A percentile compares a stretch with the other conserved stretches of the same genome.
These are phyloP conservation scores for Bolborhynchus lineola DNA, from an alignment of 2,113 vertebrate genomes.

Conservation along the genomic window DNA sequence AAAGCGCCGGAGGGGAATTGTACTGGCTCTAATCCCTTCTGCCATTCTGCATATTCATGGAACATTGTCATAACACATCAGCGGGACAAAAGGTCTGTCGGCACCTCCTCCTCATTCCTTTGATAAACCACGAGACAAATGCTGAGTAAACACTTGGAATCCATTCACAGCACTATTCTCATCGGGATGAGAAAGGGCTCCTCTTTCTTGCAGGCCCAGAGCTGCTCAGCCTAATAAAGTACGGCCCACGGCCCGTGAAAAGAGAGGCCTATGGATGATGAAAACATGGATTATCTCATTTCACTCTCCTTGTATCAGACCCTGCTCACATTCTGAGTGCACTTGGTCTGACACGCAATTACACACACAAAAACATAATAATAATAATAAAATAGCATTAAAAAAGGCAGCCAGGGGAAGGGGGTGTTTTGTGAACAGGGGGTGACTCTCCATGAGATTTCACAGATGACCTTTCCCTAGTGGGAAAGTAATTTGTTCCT, in stretches of 20 bases:
- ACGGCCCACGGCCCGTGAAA: slow-evolving; percentile 99
- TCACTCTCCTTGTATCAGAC: slow-evolving; percentile 84
- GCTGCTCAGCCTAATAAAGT: slow-evolving; percentile 98
- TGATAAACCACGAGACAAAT: slow-evolving; percentile 80
- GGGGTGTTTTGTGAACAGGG: not conserved
- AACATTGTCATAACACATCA: slow-evolving; percentile 76
- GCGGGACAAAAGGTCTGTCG: slow-evolving; percentile 79
- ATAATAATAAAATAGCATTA: not conserved
- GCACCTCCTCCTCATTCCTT: slow-evolving; percentile 74
- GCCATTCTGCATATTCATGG: slow-evolving; percentile 79
- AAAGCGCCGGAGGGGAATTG: slow-evolving; percentile 83
- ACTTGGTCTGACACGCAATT: slow-evolving; percentile 84
- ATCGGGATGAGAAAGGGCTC: slow-evolving; percentile 85
- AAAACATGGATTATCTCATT: slow-evolving; percentile 93
- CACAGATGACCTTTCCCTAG: slow-evolving; percentile 36
- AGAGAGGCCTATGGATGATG: slow-evolving; percentile 85
- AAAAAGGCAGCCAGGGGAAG: not conserved
- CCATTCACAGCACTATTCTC: slow-evolving; percentile 91
- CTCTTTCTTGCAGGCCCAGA: slow-evolving; percentile 89
- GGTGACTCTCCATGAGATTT: slow-evolving; percentile 21
- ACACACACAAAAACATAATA: slow-evolving; percentile 26
- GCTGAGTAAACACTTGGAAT: slow-evolving; percentile 96
- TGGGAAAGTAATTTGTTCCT: slow-evolving; percentile 13
- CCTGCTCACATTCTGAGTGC: slow-evolving; percentile 74
- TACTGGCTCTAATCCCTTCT: slow-evolving; percentile 91